Base-by-base conservation (phyloP, 2,797 vertebrate species). In the Acestrorhynchus altus region DNA sequence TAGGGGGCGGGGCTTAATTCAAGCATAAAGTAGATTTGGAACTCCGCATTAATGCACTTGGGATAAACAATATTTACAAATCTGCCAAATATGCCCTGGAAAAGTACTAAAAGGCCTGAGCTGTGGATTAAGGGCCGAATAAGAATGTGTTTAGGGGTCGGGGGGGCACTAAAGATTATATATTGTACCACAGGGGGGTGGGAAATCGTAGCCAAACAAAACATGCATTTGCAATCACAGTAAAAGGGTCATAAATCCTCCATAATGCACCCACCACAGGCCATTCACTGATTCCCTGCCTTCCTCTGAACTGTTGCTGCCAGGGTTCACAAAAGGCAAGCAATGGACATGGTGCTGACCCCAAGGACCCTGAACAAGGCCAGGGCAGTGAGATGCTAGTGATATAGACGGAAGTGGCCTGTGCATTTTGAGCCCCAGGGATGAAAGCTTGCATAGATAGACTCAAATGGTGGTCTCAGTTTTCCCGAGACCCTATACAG, bases 401-500 rank as follows among this genome's bases (percentile, higher is more conserved):
- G 35, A 76, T 78, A 69, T 13, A 63, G 44, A 49, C 8, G 74
- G 71, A 84, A 72, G 56, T 28, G 42, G 46, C 54, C 67, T 28
- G 39, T 77, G 80, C 31, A 63, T 72, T 84, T 73, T 40, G 26
- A 54, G 24, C 57, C 83, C 57, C 57, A 66, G 64, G 59, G 69
- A 42, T 56, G 72, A 54, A 74, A 16, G 52, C 65, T 60, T 66
- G 64, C 63, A 81, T 76, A 73, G 47, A 75, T 73, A n/a, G 47
- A 54, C 35, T 76, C 22, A 80, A n/a, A 72, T 84, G 47, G 75
- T 79, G 75, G 77, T 81, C 84, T 88, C 79, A 67, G 72, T 80
- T 89, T 89, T 75, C 82, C 80, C 72, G 84, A 87, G 81, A 70
- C 60, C 75, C 70, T 40, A 76, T 61, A 64, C 44, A 65, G 73